Conservation (phyloP, 2,113 vertebrate genomes). For the Brachypteracias leptosomus region DNA sequence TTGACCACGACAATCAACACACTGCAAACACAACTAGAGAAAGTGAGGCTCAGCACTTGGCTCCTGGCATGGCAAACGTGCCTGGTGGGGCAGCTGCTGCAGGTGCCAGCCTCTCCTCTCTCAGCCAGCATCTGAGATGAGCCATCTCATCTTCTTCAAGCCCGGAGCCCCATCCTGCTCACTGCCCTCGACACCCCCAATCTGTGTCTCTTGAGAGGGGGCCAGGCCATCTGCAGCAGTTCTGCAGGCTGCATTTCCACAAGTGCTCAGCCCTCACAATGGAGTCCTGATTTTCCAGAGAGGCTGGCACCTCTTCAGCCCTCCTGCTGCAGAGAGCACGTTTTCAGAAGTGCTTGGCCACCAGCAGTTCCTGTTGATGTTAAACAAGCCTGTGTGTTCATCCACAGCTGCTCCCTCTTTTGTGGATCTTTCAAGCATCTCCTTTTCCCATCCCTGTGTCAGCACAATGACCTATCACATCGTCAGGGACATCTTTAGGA, state of each 20-base stretch:
- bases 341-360: constrained; percentile 33
- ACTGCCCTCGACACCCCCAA: neutral
- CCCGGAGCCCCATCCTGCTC: neutral
- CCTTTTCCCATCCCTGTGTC: neutral
- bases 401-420: constrained; percentile 48
- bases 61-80: neutral
- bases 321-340: neutral
- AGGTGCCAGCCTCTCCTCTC: neutral
- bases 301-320: constrained; percentile 20
- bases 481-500: neutral
- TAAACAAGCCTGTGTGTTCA: neutral
- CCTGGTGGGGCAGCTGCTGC: neutral
- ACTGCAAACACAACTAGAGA: neutral
- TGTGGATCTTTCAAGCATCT: neutral
- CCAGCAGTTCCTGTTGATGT: constrained; percentile 24
- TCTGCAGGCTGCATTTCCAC: neutral
- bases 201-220: neutral
- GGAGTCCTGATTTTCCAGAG: constrained; percentile 35
- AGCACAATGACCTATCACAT: neutral
- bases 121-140: neutral
- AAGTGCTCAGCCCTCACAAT: constrained; percentile 35
- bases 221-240: constrained; percentile 40
- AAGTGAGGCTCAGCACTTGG: neutral
- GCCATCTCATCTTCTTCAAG: neutral
- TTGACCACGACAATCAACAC: neutral